Percentiles rank a stretch among this genome's conserved stretches.
Evolutionary conservation across 30 jellyfish, hydroid and myxozoan species (phyloP).

Genomic region (Chrysaora quinquecirrha): DNA sequence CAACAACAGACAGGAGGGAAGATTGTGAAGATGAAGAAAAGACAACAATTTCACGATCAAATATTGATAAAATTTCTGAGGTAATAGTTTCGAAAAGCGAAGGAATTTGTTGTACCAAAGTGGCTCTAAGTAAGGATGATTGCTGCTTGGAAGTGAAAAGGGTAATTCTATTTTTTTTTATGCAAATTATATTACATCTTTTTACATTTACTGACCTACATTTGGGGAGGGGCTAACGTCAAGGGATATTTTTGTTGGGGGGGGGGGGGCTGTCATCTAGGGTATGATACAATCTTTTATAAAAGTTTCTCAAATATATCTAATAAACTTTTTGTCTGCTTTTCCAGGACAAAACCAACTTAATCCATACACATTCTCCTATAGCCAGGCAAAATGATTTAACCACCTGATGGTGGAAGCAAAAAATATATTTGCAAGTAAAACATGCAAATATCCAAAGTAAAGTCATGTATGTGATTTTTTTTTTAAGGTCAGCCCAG

Average conservation of each 20-base stretch:
- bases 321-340: background rate
- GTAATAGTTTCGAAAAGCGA: too few relatives aligned
- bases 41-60: too few relatives aligned
- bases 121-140: too few relatives aligned
- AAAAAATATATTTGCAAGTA: background rate
- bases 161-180: too few relatives aligned
- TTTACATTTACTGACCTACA: background rate
- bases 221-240: background rate
- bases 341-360: slow-evolving; percentile 2
- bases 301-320: background rate
- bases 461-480: background rate
- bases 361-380: too few relatives aligned
- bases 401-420: background rate
- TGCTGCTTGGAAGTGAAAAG: too few relatives aligned
- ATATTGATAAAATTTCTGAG: too few relatives aligned
- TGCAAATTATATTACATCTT: too few relatives aligned
- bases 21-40: too few relatives aligned
- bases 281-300: background rate
- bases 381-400: background rate
- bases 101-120: too few relatives aligned
- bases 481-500: background rate
- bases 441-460: background rate
- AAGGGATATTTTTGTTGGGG: slow-evolving; percentile 2
- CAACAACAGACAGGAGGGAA: too few relatives aligned
- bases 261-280: slow-evolving; percentile 9